phyloP scores from a whole-genome alignment of 2,113 vertebrate genomes.

The Crotalus viridis region DNA sequence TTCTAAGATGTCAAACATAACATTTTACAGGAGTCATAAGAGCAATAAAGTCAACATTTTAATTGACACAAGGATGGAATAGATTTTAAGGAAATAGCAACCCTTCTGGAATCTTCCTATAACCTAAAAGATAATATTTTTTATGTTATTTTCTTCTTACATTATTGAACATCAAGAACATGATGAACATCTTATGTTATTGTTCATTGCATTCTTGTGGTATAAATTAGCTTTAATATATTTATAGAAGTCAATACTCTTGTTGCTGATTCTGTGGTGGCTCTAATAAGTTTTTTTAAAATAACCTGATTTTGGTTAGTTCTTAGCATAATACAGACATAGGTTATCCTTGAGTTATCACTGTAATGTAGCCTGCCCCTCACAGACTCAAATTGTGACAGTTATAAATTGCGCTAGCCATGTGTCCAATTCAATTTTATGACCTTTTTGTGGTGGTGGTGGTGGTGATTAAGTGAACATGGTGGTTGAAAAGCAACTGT shows the following conservation, averaged over 20 bases:
- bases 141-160: neutral
- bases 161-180: neutral
- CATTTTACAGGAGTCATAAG: neutral
- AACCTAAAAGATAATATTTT: neutral
- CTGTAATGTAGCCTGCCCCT: neutral
- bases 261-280: neutral
- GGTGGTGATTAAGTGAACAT: neutral
- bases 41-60: neutral
- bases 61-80: neutral
- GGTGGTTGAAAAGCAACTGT: neutral
- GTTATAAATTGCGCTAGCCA: neutral
- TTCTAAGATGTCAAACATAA: neutral
- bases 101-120: neutral
- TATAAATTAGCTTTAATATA: neutral
- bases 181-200: neutral
- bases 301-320: neutral
- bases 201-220: neutral
- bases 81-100: neutral
- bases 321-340: neutral
- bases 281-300: neutral
- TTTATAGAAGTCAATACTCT: neutral
- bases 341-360: neutral
- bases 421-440: neutral
- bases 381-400: neutral
- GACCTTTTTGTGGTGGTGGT: neutral